A percentile compares a stretch with the other conserved stretches of the same genome.
These are phyloP conservation scores for Tachyglossus aculeatus DNA, from an alignment of 2,797 vertebrate species.

Conservation along the genomic window DNA sequence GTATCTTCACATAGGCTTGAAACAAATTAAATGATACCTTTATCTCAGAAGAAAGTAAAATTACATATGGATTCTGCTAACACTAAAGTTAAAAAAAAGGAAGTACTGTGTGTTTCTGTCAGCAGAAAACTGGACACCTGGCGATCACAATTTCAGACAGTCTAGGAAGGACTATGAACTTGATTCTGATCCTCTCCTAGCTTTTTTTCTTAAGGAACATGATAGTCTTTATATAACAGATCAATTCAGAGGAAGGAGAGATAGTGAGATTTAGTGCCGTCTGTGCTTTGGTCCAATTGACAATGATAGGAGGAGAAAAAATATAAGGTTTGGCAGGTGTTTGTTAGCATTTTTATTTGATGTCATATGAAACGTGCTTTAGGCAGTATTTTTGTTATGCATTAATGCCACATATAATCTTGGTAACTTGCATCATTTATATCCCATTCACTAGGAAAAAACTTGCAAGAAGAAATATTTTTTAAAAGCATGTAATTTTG, in stretches of 20 bases:
- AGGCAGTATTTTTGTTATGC: constrained; percentile 61
- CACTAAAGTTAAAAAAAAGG: constrained; percentile 46
- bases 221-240: constrained; percentile 9
- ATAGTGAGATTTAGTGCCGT: constrained; percentile 17
- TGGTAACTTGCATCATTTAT: constrained; percentile 47
- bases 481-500: constrained; percentile 31
- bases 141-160: constrained; percentile 50
- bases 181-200: constrained; percentile 31
- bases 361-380: constrained; percentile 58
- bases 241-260: neutral
- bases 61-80: constrained; percentile 73
- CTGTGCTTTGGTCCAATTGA: constrained; percentile 24
- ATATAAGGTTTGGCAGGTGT: constrained; percentile 28
- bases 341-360: constrained; percentile 51
- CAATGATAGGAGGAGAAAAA: constrained; percentile 33
- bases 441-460: constrained; percentile 32
- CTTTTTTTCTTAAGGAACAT: constrained; percentile 10
- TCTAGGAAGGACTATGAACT: constrained; percentile 27
- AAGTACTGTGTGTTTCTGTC: constrained; percentile 57
- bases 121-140: constrained; percentile 41
- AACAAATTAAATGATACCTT: constrained; percentile 76
- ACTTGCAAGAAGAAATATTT: constrained; percentile 28
- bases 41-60: constrained; percentile 77
- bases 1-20: constrained; percentile 68
- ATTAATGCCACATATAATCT: constrained; percentile 57